Evolutionary conservation across 2,888 invertebrate genomes (phyloP).

Genomic region (Zootermopsis nevadensis): DNA sequence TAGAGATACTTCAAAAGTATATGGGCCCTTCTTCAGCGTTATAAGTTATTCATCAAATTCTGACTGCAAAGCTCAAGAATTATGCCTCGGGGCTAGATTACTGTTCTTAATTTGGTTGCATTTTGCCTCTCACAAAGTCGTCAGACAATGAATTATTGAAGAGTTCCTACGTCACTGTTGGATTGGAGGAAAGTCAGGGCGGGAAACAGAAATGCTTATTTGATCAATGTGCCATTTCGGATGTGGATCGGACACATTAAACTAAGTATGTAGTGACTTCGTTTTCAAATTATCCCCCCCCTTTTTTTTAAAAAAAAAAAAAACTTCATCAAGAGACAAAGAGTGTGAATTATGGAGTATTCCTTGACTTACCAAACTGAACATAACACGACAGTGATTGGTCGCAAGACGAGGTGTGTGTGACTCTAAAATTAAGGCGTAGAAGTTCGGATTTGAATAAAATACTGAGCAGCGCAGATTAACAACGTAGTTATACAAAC

Average conservation of each 20-base stretch:
- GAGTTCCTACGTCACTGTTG: neutral
- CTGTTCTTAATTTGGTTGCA: constrained; percentile 8
- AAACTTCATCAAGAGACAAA: neutral
- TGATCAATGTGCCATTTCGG: constrained; percentile 2
- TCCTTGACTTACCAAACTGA: neutral
- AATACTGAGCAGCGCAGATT: too few species aligned
- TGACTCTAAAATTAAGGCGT: neutral
- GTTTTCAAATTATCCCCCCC: neutral
- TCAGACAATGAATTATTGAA: constrained; percentile 11
- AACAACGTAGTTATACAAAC: too few species aligned
- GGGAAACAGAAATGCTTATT: neutral
- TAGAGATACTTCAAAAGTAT: too few species aligned
- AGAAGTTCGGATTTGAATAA: too few species aligned
- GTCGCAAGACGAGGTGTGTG: neutral
- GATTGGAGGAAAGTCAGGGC: neutral
- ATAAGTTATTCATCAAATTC: neutral
- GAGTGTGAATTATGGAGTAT: neutral
- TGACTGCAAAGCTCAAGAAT: neutral
- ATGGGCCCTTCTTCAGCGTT: too few species aligned
- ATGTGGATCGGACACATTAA: neutral
- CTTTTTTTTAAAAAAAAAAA: neutral
- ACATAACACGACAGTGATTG: neutral
- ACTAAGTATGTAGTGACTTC: constrained; percentile 3
- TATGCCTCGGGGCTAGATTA: neutral
- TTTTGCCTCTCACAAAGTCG: neutral